phyloP scores from a whole-genome alignment of 2,113 vertebrate genomes.

The Pollimyrus isidori region DNA sequence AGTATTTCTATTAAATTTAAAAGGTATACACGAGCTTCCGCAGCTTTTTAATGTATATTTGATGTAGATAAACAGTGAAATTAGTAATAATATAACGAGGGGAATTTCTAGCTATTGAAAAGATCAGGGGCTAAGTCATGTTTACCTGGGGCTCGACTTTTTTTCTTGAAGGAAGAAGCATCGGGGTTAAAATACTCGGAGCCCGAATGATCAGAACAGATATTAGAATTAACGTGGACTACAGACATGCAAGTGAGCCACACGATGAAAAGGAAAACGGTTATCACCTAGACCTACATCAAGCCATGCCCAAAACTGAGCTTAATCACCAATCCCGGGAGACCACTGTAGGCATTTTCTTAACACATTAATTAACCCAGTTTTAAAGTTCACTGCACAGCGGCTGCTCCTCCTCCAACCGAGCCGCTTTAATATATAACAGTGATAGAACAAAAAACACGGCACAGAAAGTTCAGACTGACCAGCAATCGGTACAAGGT shows the following conservation, averaged over 20 bases:
- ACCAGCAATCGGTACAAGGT: not conserved
- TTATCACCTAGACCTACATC: not conserved
- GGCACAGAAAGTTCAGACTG: not conserved
- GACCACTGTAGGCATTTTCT: not conserved
- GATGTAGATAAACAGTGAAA: too few species aligned
- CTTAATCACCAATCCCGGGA: not conserved
- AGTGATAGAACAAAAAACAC: not conserved
- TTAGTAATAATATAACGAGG: too few species aligned
- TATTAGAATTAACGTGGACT: not conserved
- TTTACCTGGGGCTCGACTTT: not conserved
- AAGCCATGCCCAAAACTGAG: not conserved
- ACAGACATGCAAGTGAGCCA: not conserved
- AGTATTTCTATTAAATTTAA: not conserved
- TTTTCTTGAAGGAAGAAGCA: not conserved
- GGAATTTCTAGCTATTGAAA: too few species aligned
- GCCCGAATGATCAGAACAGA: not conserved
- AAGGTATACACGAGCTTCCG: not conserved
- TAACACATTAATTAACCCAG: not conserved
- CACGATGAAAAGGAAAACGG: not conserved
- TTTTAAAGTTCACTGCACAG: not conserved
- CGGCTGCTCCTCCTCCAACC: not conserved
- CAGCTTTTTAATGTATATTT: not conserved
- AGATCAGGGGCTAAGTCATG: too few species aligned
- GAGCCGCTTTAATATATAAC: not conserved
- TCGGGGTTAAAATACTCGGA: too few species aligned